Base-by-base conservation (phyloP, 2,888 invertebrate genomes). In the Gymnosoma rotundatum region DNA sequence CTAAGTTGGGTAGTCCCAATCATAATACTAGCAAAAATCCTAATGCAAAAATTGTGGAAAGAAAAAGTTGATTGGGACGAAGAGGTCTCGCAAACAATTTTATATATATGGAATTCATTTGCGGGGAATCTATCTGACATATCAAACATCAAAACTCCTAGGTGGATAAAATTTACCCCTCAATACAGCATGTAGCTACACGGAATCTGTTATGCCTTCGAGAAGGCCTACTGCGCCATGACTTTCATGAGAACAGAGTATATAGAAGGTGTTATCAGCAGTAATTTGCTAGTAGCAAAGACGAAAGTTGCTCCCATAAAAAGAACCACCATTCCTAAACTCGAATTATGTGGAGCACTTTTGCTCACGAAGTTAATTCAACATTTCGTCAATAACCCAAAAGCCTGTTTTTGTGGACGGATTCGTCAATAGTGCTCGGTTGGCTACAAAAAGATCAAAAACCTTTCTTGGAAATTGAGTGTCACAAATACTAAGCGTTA, bases 241-340 rank as follows among this genome's bases (percentile, higher is more conserved):
- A 25, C 4, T 25, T 25, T 25, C 4, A 8, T 78, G 7, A 21
- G 52, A 16, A 42, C 52, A 18, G 14, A 54, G 42, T 32, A 10
- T n/a, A 0, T n/a, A 18, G 21, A 52, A 6, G 60, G 50, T 4
- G 2, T 21, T 4, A 61, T 61, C 0, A 52, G 52, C 14, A 42
- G 14, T 3, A 10, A 32, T 4, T 25, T 69, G 18, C 14, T 78
- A 18, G 32, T 61, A 14, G 61, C 67, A 9, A 78, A 78, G 45
- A 78, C 50, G 1, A 69, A 60, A 16, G 61, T 67, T 1, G 76
- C 67, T 6, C 67, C 76, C 6, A 7, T 76, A 12, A 61, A 76
- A 36, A 42, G 38, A 18, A 58, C n/a, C 4, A 66, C 64, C 0
- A 18, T 79, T 6, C 79, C 72, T 2, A 72, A 58, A 56, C 14